A percentile compares a stretch with the other conserved stretches of the same genome.
phyloP scores from a whole-genome alignment of 2,888 invertebrate genomes.

The Ceraclea dissimilis region DNA sequence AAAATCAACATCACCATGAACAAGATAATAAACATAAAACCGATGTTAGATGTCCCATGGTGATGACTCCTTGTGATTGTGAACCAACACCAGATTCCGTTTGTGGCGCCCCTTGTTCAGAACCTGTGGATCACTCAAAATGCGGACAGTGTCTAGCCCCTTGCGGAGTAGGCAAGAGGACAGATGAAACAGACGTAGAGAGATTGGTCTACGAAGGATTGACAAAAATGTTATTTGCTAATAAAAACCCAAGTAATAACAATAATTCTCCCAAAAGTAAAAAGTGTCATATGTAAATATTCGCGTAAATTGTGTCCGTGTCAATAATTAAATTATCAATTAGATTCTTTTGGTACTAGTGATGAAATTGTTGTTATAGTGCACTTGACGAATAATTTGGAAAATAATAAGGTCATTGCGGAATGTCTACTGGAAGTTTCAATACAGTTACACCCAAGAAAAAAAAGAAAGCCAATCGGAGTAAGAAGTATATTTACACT shows the following conservation, averaged over 20 bases:
- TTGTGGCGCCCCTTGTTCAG: neutral
- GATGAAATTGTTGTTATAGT: neutral
- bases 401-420: neutral
- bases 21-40: too few species aligned
- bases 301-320: too few species aligned
- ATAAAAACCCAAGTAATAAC: neutral
- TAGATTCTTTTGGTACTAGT: neutral
- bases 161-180: neutral
- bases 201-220: conserved; percentile 9
- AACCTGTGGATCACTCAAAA: neutral
- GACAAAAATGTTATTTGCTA: conserved; percentile 6
- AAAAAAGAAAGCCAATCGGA: conserved; percentile 32
- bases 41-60: neutral
- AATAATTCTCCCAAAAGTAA: neutral
- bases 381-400: neutral
- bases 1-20: neutral
- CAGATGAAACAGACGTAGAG: neutral
- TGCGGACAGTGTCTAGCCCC: neutral
- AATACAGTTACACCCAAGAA: conserved; percentile 34
- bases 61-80: neutral
- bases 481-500: conserved; percentile 43
- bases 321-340: too few species aligned
- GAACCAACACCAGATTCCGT: neutral
- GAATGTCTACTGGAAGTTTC: neutral
- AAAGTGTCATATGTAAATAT: too few species aligned